Base-by-base conservation (phyloP, 1,140 invertebrate species). In the Orussus abietinus region DNA sequence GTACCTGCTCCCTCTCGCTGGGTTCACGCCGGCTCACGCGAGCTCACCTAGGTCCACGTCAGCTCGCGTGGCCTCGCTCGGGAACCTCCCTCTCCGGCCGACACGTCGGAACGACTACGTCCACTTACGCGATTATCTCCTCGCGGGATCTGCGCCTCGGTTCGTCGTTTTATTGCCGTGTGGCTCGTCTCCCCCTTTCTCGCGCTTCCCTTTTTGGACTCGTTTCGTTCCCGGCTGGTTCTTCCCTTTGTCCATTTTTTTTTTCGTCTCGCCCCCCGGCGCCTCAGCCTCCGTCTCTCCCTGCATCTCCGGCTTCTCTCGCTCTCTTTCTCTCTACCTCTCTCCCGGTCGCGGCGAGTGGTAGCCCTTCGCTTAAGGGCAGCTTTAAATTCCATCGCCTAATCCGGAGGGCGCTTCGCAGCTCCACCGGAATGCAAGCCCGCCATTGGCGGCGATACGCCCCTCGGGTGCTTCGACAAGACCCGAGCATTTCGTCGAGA, bases 101-200 rank as follows among this genome's bases (percentile, higher is more conserved):
- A n/a, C n/a, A n/a, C n/a, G n/a, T n/a, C n/a, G n/a, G n/a, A n/a
- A n/a, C n/a, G n/a, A n/a, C 5, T 10, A 19, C 15, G 39, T 39
- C 59, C 61, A 63, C 63, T 65, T 66, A 63, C 57, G 64, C 62
- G 63, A 66, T 69, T 69, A 69, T 67, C 64, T 57, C 43, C 51
- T 55, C 56, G 59, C 56, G 53, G 55, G 57, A 69, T 69, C 62
- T 67, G 38, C 36, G 26, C 7, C 15, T 53, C 47, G 47, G 47
- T 54, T 60, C 50, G 38, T 49, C 52, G 46, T 61, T 64, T 67
- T 66, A 66, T 51, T 59, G 49, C 57, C 42, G 44, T 44, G 36
- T 48, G 31, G 42, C 48, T 49, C 46, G 17, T 33, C 47, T 37
- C 32, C 19, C 25, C 38, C 38, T 48, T 42, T 53, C 35, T 45